phyloP scores from a whole-genome alignment of 2,888 invertebrate species.

The Hermodice carunculata region DNA sequence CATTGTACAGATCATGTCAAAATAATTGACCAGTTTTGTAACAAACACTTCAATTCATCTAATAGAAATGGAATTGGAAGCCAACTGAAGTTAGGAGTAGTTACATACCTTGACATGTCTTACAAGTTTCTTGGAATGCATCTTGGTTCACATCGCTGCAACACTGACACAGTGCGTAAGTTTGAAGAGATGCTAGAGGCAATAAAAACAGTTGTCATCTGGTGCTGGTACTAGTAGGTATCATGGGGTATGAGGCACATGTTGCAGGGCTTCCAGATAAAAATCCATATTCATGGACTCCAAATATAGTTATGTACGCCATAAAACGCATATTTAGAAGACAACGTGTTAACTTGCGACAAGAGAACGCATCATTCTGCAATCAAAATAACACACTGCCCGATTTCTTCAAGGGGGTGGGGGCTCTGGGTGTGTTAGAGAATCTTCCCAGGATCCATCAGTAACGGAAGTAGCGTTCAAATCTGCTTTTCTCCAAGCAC shows the following conservation, averaged over 20 bases:
- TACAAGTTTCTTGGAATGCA: not conserved
- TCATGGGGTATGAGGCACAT: constrained; percentile 16
- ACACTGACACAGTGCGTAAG: not conserved
- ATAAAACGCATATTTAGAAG: not conserved
- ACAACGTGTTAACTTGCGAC: not conserved
- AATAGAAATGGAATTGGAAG: too few relatives aligned
- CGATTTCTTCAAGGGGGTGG: constrained; percentile 17
- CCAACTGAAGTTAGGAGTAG: not conserved
- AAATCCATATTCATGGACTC: not conserved
- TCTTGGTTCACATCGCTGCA: constrained; percentile 9
- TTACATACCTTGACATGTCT: constrained; percentile 8
- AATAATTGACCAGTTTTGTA: not conserved
- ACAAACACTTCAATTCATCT: not conserved
- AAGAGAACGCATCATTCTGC: not conserved
- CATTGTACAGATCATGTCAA: not conserved
- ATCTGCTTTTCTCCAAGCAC: constrained; percentile 12
- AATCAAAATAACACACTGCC: not conserved
- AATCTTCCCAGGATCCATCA: not conserved
- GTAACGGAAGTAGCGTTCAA: constrained; percentile 11
- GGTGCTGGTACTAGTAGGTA: not conserved
- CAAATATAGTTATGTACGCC: not conserved
- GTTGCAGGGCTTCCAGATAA: constrained; percentile 17
- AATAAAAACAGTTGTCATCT: not conserved
- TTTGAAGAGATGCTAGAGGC: not conserved
- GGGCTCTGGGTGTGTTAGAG: constrained; percentile 5